Evolutionary conservation across 2,113 vertebrate species (phyloP).

Genomic region (Caranx melampygus): DNA sequence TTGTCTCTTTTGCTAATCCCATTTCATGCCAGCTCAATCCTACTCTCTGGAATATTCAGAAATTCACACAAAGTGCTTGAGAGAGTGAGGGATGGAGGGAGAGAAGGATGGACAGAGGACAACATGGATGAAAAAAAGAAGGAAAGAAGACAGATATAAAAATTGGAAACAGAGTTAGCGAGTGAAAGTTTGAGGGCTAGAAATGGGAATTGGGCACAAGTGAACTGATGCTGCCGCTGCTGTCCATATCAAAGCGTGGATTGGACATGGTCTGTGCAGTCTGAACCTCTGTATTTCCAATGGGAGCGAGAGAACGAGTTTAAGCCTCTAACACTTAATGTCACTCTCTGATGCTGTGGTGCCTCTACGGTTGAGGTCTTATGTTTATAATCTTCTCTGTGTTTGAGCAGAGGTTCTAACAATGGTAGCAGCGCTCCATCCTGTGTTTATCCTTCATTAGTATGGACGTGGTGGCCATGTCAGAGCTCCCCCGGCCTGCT

Average conservation of each 20-base stretch:
- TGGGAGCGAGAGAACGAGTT: conserved; percentile 53
- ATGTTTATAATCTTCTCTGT: conserved; percentile 19
- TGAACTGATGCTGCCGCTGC: conserved; percentile 63
- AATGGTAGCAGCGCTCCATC: conserved; percentile 5
- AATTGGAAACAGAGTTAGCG: conserved; percentile 7
- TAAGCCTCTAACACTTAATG: conserved; percentile 60
- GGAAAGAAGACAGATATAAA: background rate
- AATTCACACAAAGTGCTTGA: conserved; percentile 52
- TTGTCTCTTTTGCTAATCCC: conserved; percentile 80
- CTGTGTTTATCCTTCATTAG: conserved; percentile 22
- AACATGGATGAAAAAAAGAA: background rate
- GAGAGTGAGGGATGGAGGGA: conserved; percentile 7
- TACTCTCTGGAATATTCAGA: conserved; percentile 68
- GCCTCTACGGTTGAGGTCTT: background rate
- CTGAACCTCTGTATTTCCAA: conserved; percentile 48
- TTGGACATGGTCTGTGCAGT: conserved; percentile 65
- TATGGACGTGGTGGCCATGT: background rate
- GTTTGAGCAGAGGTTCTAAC: conserved; percentile 32
- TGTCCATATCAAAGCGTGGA: conserved; percentile 66
- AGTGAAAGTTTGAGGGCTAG: background rate
- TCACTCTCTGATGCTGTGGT: conserved; percentile 30
- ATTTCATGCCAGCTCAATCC: conserved; percentile 80
- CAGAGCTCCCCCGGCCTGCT: background rate
- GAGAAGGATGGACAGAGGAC: background rate
- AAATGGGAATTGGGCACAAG: conserved; percentile 59